Evolutionary conservation across 2,113 vertebrate species (phyloP).

Genomic region (Gila orcuttii): DNA sequence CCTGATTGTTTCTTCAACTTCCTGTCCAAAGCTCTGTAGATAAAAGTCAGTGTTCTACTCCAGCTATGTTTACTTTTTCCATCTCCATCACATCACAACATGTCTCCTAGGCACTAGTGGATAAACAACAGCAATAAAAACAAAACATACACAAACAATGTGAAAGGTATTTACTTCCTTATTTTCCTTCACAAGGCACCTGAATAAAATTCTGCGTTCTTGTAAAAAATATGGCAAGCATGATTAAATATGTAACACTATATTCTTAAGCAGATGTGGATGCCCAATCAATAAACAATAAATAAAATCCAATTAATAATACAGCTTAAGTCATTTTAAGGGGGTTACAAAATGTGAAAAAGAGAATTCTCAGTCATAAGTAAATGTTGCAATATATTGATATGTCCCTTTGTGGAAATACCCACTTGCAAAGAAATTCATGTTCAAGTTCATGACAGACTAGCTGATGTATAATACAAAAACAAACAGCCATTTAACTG

Average conservation of each 20-base stretch:
- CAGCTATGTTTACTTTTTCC: constrained; percentile 46
- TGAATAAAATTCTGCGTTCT: not conserved
- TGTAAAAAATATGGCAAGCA: not conserved
- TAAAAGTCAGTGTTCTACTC: constrained; percentile 61
- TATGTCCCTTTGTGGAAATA: constrained; percentile 53
- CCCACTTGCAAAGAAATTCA: constrained; percentile 63
- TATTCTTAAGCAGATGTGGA: not conserved
- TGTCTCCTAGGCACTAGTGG: not conserved
- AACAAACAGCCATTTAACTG: constrained; percentile 62
- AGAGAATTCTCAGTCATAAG: constrained; percentile 27
- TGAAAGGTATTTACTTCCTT: not conserved
- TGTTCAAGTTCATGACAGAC: constrained; percentile 56
- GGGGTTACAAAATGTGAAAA: not conserved
- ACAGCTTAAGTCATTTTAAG: not conserved
- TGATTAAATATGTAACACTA: not conserved
- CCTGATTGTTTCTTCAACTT: constrained; percentile 71
- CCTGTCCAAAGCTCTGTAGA: constrained; percentile 61
- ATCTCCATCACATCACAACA: constrained; percentile 37
- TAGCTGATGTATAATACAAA: constrained; percentile 58
- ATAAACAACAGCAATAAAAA: not conserved
- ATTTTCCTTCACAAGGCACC: not conserved
- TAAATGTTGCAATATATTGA: constrained; percentile 10
- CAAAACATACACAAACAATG: not conserved
- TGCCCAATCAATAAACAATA: not conserved
- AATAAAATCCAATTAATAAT: not conserved